Evolutionary conservation across 2,113 vertebrate species (phyloP).

Genomic region (Cyprinodon brontotheroides): DNA sequence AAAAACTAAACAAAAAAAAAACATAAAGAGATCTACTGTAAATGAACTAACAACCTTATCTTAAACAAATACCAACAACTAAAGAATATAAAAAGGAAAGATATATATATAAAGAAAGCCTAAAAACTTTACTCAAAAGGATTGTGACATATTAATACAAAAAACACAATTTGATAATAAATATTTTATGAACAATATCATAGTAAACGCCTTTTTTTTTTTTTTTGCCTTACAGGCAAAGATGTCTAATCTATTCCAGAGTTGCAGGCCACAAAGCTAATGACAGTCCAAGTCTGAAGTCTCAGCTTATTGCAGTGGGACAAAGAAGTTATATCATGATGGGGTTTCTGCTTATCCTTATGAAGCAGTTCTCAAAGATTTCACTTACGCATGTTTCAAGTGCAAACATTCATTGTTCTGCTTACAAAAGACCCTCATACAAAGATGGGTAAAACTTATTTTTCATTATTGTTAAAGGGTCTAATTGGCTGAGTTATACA

Average conservation of each 20-base stretch:
- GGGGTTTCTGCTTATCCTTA: slow-evolving; percentile 16
- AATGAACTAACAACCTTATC: too few relatives aligned
- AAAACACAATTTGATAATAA: background rate
- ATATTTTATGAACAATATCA: background rate
- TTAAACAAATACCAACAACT: too few relatives aligned
- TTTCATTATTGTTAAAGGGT: too few relatives aligned
- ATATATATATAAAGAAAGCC: background rate
- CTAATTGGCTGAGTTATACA: background rate
- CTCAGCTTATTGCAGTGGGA: slow-evolving; percentile 32
- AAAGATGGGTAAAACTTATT: background rate
- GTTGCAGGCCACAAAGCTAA: slow-evolving; percentile 44
- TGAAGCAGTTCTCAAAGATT: slow-evolving; percentile 16
- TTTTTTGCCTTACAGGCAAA: slow-evolving; percentile 5
- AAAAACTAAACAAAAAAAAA: too few relatives aligned
- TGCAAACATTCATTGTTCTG: slow-evolving; percentile 12
- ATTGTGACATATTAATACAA: background rate
- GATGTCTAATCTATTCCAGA: slow-evolving; percentile 21
- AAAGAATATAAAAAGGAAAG: background rate
- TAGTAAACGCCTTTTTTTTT: too few relatives aligned
- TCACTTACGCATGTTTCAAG: background rate
- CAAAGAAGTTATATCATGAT: slow-evolving; percentile 34
- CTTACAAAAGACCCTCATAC: background rate
- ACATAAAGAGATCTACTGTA: too few relatives aligned
- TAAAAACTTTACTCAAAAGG: background rate
- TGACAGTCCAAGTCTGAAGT: slow-evolving; percentile 30